Percentiles rank a stretch among this genome's conserved stretches.
Evolutionary conservation across 1,140 invertebrate genomes (phyloP).

Genomic region (Zophobas morio): DNA sequence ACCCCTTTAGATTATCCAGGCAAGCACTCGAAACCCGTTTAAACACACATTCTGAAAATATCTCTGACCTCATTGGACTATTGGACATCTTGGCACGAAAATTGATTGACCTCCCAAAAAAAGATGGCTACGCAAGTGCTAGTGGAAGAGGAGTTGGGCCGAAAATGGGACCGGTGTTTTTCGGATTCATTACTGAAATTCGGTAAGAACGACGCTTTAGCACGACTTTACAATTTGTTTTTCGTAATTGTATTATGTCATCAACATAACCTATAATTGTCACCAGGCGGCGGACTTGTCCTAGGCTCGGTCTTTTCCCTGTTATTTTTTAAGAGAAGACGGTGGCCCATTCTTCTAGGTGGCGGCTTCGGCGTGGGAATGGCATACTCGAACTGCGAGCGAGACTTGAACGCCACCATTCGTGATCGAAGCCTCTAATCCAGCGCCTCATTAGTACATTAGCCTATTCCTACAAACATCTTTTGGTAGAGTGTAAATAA

Average conservation of each 20-base stretch:
- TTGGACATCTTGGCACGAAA: conserved; percentile 19
- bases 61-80: conserved; percentile 1
- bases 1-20: not conserved
- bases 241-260: conserved; percentile 54
- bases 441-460: conserved; percentile 17
- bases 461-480: conserved; percentile 23
- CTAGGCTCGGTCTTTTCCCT: conserved; percentile 79
- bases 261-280: conserved; percentile 53
- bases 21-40: conserved; percentile 1
- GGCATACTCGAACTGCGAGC: conserved; percentile 84
- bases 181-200: conserved; percentile 76
- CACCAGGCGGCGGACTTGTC: conserved; percentile 76
- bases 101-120: conserved; percentile 10
- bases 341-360: conserved; percentile 81
- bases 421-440: conserved; percentile 26
- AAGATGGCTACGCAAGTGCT: conserved; percentile 59
- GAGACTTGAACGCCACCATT: conserved; percentile 71
- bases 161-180: conserved; percentile 74
- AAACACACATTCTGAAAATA: conserved; percentile 27
- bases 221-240: conserved; percentile 10
- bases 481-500: conserved; percentile 37
- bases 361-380: conserved; percentile 82
- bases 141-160: conserved; percentile 72
- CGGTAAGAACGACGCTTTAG: conserved; percentile 66
- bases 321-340: conserved; percentile 77